phyloP scores from a whole-genome alignment of 1,140 invertebrate species.

The Epicauta chinensis region DNA sequence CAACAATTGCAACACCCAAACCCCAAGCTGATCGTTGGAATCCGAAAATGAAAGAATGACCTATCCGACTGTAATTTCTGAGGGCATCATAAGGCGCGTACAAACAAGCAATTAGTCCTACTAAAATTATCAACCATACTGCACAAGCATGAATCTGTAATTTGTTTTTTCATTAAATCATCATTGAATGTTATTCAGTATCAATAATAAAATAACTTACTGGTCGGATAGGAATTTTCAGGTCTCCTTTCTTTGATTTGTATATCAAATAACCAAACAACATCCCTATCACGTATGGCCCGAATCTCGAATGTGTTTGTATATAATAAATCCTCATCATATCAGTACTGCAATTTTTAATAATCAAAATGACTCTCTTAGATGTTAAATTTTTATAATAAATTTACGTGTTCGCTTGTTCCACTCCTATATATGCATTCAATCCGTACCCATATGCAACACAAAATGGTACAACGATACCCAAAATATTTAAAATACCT shows the following conservation, averaged over 20 bases:
- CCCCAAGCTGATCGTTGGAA: conserved; percentile 54
- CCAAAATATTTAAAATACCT: neutral
- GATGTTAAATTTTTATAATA: no score
- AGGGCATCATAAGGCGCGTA: neutral
- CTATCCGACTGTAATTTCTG: neutral
- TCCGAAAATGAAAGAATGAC: conserved; percentile 50
- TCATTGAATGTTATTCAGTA: no score
- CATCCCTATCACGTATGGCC: conserved; percentile 54
- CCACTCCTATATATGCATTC: neutral
- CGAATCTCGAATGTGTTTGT: conserved; percentile 42
- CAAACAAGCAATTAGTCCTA: neutral
- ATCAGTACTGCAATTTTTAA: no score
- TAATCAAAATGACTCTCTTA: no score
- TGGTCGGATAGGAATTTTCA: no score
- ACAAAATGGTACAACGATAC: conserved; percentile 7
- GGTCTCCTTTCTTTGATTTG: neutral
- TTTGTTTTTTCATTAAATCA: neutral
- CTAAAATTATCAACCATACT: neutral
- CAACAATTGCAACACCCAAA: conserved; percentile 54
- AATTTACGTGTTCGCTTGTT: no score
- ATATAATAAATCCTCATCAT: conserved; percentile 34
- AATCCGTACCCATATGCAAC: conserved; percentile 5
- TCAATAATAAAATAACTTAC: no score
- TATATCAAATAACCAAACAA: conserved; percentile 45
- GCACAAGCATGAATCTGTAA: neutral